Evolutionary conservation across 2,797 vertebrate genomes (phyloP).

Genomic region (Pipistrellus pipistrellus): DNA sequence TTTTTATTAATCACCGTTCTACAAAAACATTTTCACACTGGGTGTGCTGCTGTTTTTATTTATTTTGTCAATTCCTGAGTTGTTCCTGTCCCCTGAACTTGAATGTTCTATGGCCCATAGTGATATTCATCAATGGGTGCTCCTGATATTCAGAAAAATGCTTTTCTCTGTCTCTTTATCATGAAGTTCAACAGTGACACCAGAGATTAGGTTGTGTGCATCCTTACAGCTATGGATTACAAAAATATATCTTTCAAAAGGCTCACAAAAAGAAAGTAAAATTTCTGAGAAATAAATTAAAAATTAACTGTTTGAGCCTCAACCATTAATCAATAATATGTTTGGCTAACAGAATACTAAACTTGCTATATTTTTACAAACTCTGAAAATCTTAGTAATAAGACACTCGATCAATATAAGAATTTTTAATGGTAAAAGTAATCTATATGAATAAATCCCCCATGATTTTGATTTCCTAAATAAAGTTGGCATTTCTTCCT

Average conservation of each 20-base stretch:
- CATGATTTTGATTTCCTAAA: background rate
- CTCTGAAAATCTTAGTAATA: conserved; percentile 14
- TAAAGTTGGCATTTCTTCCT: background rate
- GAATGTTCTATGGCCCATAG: conserved; percentile 69
- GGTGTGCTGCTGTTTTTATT: conserved; percentile 72
- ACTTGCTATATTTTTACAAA: background rate
- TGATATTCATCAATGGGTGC: conserved; percentile 73
- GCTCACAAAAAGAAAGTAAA: background rate
- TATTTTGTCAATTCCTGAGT: background rate
- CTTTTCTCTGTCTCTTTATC: conserved; percentile 51
- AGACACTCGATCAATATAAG: background rate
- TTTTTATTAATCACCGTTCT: conserved; percentile 71
- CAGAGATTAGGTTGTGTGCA: conserved; percentile 31
- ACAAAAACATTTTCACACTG: conserved; percentile 63
- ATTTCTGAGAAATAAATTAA: conserved; percentile 7
- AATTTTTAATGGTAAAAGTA: background rate
- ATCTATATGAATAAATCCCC: background rate
- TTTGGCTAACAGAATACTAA: background rate
- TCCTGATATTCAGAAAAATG: conserved; percentile 71
- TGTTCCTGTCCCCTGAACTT: conserved; percentile 68
- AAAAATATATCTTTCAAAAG: conserved; percentile 64
- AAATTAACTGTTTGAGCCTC: conserved; percentile 61
- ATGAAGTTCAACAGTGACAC: conserved; percentile 73
- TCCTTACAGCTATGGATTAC: conserved; percentile 53
- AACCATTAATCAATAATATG: background rate